Evolutionary conservation across 2,113 vertebrate species (phyloP).

Genomic region (Passer montanus): DNA sequence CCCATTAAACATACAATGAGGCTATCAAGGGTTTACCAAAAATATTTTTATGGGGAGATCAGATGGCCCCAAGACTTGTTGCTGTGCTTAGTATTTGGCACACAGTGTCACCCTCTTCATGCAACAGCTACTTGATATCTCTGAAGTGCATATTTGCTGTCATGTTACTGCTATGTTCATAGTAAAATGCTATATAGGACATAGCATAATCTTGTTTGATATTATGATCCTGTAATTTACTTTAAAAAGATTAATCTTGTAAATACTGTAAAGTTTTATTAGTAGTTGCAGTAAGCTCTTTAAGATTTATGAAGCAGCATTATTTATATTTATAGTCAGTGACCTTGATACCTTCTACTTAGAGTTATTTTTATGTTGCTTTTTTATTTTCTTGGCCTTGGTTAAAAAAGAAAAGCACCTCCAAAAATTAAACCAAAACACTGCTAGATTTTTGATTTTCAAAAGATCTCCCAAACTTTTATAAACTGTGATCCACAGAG

Average conservation of each 20-base stretch:
- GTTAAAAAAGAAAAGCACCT: background rate
- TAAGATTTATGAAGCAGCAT: slow-evolving; percentile 13
- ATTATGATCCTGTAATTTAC: slow-evolving; percentile 24
- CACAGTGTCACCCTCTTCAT: background rate
- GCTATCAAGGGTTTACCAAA: background rate
- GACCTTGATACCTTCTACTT: background rate
- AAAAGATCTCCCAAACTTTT: background rate
- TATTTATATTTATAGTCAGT: slow-evolving; percentile 24
- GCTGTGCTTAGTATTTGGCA: background rate
- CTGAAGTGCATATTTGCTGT: background rate
- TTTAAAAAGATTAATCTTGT: slow-evolving; percentile 33
- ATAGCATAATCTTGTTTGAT: slow-evolving; percentile 18
- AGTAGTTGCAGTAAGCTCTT: slow-evolving; percentile 11
- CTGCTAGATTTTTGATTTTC: background rate
- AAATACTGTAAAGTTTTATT: slow-evolving; percentile 33
- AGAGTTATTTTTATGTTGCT: background rate
- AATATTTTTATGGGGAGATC: background rate
- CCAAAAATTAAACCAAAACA: background rate
- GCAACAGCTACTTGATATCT: background rate
- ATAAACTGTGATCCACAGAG: background rate
- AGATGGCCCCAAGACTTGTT: background rate
- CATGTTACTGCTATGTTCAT: background rate
- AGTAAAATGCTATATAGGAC: background rate
- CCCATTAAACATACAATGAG: background rate
- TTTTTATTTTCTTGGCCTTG: background rate